Conservation (phyloP, 2,797 vertebrate species). For the Champsocephalus gunnari region DNA sequence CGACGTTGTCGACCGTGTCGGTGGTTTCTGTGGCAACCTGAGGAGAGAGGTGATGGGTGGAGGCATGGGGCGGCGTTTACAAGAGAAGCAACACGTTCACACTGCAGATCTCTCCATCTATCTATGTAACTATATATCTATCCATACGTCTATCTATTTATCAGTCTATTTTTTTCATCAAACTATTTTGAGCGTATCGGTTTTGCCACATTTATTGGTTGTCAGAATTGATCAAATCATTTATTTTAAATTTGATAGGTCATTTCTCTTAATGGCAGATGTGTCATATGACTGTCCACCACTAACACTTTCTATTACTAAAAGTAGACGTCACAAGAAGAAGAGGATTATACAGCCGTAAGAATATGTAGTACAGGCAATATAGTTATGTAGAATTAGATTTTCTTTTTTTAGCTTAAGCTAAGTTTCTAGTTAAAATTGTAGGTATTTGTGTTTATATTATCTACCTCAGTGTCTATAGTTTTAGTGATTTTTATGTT, state of each 20-base stretch:
- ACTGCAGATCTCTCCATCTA: not conserved
- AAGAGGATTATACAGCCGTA: not conserved
- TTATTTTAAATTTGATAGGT: not conserved
- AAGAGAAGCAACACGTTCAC: constrained; percentile 37
- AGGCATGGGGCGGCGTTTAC: constrained; percentile 69
- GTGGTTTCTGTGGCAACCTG: constrained; percentile 94
- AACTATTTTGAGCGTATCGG: not conserved
- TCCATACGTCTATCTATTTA: too few species aligned
- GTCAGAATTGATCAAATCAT: not conserved
- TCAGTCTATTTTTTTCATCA: not conserved
- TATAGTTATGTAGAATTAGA: not conserved
- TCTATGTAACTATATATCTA: not conserved
- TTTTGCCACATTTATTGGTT: not conserved
- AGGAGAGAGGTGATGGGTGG: constrained; percentile 83
- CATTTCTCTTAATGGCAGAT: not conserved
- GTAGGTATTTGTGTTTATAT: not conserved
- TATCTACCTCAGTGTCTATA: not conserved
- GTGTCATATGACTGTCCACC: not conserved
- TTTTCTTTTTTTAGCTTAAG: not conserved
- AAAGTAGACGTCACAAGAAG: not conserved
- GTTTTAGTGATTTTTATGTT: not conserved
- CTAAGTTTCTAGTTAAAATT: not conserved
- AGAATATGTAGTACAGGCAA: not conserved
- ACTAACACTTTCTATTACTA: not conserved
- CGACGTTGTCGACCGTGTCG: constrained; percentile 63